phyloP scores from a whole-genome alignment of 2,888 invertebrate species.

The Heliconius charithonia region DNA sequence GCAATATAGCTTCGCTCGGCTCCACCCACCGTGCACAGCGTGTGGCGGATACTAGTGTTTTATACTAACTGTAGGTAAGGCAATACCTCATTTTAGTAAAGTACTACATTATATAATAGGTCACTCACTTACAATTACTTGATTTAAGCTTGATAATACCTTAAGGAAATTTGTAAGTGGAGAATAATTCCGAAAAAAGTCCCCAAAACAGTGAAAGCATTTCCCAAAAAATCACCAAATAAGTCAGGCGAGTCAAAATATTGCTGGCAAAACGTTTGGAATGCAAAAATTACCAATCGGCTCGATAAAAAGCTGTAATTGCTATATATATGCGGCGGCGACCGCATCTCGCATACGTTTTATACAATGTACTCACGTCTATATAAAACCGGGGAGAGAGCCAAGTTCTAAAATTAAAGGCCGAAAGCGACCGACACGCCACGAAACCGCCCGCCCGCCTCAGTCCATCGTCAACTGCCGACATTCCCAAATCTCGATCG shows the following conservation, averaged over 20 bases:
- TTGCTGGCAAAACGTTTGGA: conserved; percentile 61
- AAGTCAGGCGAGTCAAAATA: conserved; percentile 63
- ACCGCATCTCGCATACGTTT: conserved; percentile 82
- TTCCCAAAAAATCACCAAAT: conserved; percentile 49
- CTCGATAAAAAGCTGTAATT: conserved; percentile 81
- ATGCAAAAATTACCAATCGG: conserved; percentile 79
- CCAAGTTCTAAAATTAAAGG: conserved; percentile 86
- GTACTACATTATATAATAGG: background rate
- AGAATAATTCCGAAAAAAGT: background rate
- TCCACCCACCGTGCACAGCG: too few species aligned
- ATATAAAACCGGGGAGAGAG: conserved; percentile 85
- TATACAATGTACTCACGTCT: conserved; percentile 84
- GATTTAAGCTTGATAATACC: background rate
- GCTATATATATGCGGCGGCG: conserved; percentile 78
- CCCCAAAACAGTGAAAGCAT: background rate
- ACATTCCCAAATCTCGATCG: conserved; percentile 68
- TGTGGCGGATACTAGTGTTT: too few species aligned
- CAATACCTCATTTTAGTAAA: too few species aligned
- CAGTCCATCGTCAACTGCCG: conserved; percentile 80
- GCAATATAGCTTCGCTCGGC: too few species aligned
- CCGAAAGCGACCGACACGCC: conserved; percentile 75
- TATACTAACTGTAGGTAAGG: too few species aligned
- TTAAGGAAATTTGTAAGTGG: background rate
- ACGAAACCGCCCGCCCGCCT: conserved; percentile 80
- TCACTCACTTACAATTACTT: too few species aligned